Conservation (phyloP, 2,797 vertebrate genomes). For the Epinephelus malabaricus region DNA sequence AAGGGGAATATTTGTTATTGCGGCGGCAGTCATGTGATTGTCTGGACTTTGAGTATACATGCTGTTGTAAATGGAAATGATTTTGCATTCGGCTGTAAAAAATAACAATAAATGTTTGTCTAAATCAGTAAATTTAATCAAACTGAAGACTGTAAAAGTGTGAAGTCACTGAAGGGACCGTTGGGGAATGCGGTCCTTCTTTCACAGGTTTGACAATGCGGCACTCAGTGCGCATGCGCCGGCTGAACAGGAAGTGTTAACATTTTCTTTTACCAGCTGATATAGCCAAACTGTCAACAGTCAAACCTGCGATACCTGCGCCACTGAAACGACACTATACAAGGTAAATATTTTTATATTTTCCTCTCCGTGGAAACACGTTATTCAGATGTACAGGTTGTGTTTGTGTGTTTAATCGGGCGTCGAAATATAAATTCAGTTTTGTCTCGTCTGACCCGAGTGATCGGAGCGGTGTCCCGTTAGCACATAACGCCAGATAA, state of each 20-base stretch:
- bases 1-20: rapidly evolving
- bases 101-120: rapidly evolving
- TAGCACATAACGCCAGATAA: conserved; percentile 57
- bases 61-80: rapidly evolving
- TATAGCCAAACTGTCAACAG: conserved; percentile 82
- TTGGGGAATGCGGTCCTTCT: conserved; percentile 14
- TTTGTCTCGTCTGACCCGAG: conserved; percentile 33
- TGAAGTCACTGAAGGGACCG: background rate
- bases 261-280: conserved; percentile 79
- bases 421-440: conserved; percentile 45
- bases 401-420: rapidly evolving
- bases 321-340: conserved; percentile 28
- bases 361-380: background rate
- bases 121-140: rapidly evolving
- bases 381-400: background rate
- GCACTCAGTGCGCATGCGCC: conserved; percentile 79
- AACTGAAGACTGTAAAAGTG: background rate
- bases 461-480: conserved; percentile 47
- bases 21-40: rapidly evolving
- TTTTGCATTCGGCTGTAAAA: background rate
- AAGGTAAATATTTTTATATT: conserved; percentile 66
- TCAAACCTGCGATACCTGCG: conserved; percentile 49
- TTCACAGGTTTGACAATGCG: conserved; percentile 64
- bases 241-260: conserved; percentile 80
- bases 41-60: rapidly evolving